These are phyloP conservation scores for Volucella bombylans DNA, from an alignment of 2,888 invertebrate genomes.

Conservation along the genomic window DNA sequence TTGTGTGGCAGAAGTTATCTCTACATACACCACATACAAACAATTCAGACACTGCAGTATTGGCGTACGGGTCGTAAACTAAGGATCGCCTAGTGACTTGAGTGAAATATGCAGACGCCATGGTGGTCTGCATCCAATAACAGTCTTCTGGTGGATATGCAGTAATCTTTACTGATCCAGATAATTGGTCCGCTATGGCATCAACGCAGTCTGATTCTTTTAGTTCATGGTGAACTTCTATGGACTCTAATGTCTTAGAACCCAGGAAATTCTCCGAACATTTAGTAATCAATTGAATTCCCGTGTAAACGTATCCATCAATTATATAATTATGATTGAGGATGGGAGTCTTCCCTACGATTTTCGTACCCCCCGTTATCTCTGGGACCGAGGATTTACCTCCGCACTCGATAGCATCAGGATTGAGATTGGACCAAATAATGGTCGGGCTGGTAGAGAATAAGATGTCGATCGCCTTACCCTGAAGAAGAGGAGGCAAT, in stretches of 20 bases:
- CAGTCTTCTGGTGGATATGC: conserved; percentile 4
- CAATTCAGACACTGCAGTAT: neutral
- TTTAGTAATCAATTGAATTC: neutral
- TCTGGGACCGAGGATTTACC: neutral
- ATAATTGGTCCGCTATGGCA: neutral
- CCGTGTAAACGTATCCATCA: neutral
- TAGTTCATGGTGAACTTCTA: neutral
- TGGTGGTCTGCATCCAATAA: conserved; percentile 4
- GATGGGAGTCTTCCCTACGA: neutral
- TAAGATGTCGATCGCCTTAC: no score
- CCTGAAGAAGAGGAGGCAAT: no score
- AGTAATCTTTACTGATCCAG: neutral
- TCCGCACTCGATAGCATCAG: neutral
- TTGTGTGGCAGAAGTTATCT: neutral
- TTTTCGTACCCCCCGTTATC: neutral
- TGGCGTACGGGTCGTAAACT: conserved; percentile 4
- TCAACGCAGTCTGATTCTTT: neutral
- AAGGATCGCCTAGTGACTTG: neutral
- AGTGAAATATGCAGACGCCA: neutral
- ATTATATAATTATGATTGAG: neutral
- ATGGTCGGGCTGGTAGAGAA: no score
- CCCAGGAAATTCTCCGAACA: neutral
- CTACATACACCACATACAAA: neutral
- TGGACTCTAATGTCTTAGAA: neutral
- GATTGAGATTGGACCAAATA: neutral